phyloP scores from a whole-genome alignment of 2,113 vertebrate species.

The Elephantulus edwardii region DNA sequence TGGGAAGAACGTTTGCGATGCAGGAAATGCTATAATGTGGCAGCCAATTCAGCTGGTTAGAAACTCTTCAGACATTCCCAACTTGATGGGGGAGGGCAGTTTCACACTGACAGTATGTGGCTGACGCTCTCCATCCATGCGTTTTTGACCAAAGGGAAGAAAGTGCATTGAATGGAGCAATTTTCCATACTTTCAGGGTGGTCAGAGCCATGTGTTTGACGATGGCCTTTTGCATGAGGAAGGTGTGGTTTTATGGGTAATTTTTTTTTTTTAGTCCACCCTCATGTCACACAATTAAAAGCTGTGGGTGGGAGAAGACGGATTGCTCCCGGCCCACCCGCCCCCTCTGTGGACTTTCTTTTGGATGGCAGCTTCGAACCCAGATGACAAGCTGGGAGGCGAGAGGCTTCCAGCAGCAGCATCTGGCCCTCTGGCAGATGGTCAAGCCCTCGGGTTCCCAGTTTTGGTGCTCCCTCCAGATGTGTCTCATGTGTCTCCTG shows the following conservation, averaged over 20 bases:
- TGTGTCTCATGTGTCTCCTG: constrained; percentile 47
- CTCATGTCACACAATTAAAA: constrained; percentile 61
- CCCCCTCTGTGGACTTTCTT: constrained; percentile 58
- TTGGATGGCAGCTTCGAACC: constrained; percentile 71
- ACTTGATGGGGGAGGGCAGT: constrained; percentile 63
- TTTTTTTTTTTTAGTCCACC: not conserved
- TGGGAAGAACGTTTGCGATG: constrained; percentile 61
- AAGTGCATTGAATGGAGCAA: constrained; percentile 60
- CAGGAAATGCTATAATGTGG: constrained; percentile 32
- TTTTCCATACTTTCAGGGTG: constrained; percentile 66
- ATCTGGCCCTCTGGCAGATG: constrained; percentile 70
- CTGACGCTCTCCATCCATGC: constrained; percentile 34
- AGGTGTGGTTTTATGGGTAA: constrained; percentile 10
- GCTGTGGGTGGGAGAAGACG: constrained; percentile 68
- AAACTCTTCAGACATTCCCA: constrained; percentile 39
- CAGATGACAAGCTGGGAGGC: constrained; percentile 68
- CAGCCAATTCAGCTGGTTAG: not conserved
- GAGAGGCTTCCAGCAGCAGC: constrained; percentile 71
- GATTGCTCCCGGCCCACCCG: constrained; percentile 66
- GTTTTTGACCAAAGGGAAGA: constrained; percentile 58
- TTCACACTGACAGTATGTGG: constrained; percentile 68
- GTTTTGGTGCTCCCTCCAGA: constrained; percentile 66
- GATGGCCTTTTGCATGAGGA: constrained; percentile 59
- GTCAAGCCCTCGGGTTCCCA: constrained; percentile 56
- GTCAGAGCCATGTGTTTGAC: constrained; percentile 38